A percentile compares a stretch with the other conserved stretches of the same genome.
Evolutionary conservation across 2,888 invertebrate species (phyloP).

Genomic region (Habrosyne pyritoides): DNA sequence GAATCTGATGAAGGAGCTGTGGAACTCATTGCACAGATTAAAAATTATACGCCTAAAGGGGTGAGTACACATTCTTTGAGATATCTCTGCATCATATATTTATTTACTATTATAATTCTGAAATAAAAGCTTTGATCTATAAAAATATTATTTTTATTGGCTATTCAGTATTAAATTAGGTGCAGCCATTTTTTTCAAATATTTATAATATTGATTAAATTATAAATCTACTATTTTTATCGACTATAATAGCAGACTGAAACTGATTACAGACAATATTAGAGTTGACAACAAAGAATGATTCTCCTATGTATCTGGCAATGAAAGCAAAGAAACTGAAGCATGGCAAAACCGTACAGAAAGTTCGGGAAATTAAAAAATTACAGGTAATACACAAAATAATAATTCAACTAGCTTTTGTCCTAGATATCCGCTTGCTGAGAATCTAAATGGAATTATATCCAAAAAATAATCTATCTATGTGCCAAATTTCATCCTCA

Average conservation of each 20-base stretch:
- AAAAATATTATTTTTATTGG: too few species aligned
- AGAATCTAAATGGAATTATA: not conserved
- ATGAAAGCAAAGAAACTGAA: conserved; percentile 93
- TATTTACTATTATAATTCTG: too few species aligned
- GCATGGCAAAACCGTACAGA: conserved; percentile 86
- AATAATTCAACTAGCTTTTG: not conserved
- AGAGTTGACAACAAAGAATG: conserved; percentile 92
- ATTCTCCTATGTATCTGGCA: conserved; percentile 89
- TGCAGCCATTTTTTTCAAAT: too few species aligned
- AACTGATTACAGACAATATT: conserved; percentile 91
- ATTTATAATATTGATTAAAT: too few species aligned
- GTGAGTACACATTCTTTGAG: conserved; percentile 71
- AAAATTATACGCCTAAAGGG: conserved; percentile 89
- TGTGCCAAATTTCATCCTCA: too few species aligned
- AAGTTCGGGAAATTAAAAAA: conserved; percentile 62
- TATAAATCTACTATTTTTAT: too few species aligned
- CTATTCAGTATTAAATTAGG: too few species aligned
- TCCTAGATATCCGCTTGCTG: too few species aligned
- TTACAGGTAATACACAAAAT: conserved; percentile 37
- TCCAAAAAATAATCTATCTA: too few species aligned
- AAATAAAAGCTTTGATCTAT: too few species aligned
- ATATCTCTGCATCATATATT: not conserved
- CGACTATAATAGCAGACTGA: too few species aligned
- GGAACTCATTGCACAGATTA: conserved; percentile 83
- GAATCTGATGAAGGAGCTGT: conserved; percentile 50